Base-by-base conservation (phyloP, 2,113 vertebrate genomes). In the Antidorcas marsupialis region DNA sequence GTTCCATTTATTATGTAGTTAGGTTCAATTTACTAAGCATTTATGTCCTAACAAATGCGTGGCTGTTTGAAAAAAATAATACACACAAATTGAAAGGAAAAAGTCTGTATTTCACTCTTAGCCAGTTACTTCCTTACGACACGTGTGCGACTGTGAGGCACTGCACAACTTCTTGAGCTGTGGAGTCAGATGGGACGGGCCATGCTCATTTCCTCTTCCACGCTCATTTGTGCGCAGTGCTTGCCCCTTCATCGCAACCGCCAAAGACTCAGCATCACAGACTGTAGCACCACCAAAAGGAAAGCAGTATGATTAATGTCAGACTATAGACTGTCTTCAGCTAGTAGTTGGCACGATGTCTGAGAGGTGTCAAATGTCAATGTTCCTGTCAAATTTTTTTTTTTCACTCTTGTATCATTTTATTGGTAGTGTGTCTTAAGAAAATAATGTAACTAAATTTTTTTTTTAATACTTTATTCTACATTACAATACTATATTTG, bases 41-140 rank as follows among this genome's bases (percentile, higher is more conserved):
- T 79, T 94, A 78, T 82, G 39, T 43, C 53, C 71, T 36, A 83
- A 94, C 14, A 88, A 55, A 59, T 52, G 81, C 53, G 3, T 39
- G 76, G 33, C 45, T 94, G 21, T 74, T 81, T 28, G 39, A 30
- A 88, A 62, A 67, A 59, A 30, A n/a, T 27, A 59, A 71, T 45
- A 64, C 55, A 53, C 5, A 50, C 53, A 79, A 78, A 43, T 62
- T 64, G 39, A 89, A 67, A 97, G 28, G 13, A 55, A 83, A 91
- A 85, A 45, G n/a, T 47, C 19, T 55, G n/a, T n/a, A 82, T 39
- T 86, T 89, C 39, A 89, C 28, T 96, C 36, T 67, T 53, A 59
- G 52, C 28, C 30, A 91, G 50, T 85, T 81, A n/a, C 50, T 78
- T 87, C 45, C 45, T 50, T 53, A 85, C 3, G 16, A 67, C 53